A percentile compares a stretch with the other conserved stretches of the same genome.
These are phyloP conservation scores for Sebastolobus alascanus DNA, from an alignment of 2,797 vertebrate species.

Conservation along the genomic window DNA sequence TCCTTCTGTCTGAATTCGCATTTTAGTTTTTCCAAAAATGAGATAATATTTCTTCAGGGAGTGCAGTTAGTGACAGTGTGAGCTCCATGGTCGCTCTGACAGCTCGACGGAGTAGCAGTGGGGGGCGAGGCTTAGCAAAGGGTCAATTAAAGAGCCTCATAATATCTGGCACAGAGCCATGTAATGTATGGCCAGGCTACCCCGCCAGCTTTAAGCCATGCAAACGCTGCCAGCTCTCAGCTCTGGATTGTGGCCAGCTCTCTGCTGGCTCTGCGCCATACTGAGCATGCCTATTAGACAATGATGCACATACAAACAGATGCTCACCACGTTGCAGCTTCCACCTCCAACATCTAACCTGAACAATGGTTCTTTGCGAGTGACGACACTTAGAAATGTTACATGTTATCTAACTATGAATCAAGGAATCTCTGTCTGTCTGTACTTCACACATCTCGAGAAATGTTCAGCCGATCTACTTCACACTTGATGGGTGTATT, in stretches of 20 bases:
- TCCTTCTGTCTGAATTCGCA: too few relatives aligned
- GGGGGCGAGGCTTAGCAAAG: too few relatives aligned
- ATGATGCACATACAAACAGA: conserved; percentile 3
- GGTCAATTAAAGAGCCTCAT: not conserved
- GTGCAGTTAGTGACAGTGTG: too few relatives aligned
- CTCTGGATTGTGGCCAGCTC: not conserved
- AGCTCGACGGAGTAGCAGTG: too few relatives aligned
- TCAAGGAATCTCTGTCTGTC: not conserved
- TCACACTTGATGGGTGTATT: not conserved
- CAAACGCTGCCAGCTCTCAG: not conserved
- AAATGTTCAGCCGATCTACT: not conserved
- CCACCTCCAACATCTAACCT: not conserved
- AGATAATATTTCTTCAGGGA: too few relatives aligned
- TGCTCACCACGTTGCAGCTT: not conserved
- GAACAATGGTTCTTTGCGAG: not conserved
- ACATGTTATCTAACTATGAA: not conserved
- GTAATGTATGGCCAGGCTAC: not conserved
- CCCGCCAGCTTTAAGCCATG: not conserved
- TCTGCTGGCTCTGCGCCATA: conserved; percentile 1
- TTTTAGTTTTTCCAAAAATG: too few relatives aligned
- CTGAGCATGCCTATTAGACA: not conserved
- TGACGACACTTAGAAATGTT: not conserved
- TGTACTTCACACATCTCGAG: not conserved
- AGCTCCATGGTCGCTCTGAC: too few relatives aligned
- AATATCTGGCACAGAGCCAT: not conserved